Percentiles rank a stretch among this genome's conserved stretches.
Evolutionary conservation across 1,140 invertebrate genomes (phyloP).

Genomic region (Drosophila paulistorum): DNA sequence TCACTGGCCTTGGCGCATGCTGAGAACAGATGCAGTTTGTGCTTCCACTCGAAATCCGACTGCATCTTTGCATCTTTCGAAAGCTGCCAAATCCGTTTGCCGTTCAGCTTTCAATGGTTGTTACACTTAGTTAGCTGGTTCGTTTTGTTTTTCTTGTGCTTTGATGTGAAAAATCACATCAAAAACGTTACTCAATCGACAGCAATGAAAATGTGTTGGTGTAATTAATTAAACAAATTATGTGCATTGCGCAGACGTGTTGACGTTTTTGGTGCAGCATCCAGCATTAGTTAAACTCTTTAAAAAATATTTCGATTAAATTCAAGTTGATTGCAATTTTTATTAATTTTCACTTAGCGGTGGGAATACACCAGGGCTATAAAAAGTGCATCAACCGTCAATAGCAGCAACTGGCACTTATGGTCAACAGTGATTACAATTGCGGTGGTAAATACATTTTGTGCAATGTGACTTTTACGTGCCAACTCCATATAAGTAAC

Average conservation of each 20-base stretch:
- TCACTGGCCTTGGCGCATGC: constrained; percentile 72
- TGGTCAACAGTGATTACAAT: constrained; percentile 76
- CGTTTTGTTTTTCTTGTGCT: constrained; percentile 31
- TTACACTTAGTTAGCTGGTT: constrained; percentile 56
- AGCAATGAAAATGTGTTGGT: constrained; percentile 73
- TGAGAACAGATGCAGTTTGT: constrained; percentile 61
- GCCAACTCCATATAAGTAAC: constrained; percentile 58
- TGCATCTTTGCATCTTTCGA: constrained; percentile 62
- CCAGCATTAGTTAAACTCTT: constrained; percentile 1
- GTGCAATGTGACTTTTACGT: constrained; percentile 63
- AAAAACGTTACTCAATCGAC: constrained; percentile 55
- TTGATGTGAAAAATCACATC: constrained; percentile 74
- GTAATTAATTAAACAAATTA: constrained; percentile 81
- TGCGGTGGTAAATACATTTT: constrained; percentile 60
- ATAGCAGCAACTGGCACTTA: constrained; percentile 39
- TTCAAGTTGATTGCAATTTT: constrained; percentile 61
- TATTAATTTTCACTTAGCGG: constrained; percentile 77
- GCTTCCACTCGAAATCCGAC: constrained; percentile 45
- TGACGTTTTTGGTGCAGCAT: constrained; percentile 73
- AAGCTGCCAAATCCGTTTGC: constrained; percentile 69
- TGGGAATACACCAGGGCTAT: constrained; percentile 64
- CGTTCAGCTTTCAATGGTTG: constrained; percentile 67
- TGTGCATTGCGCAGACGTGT: constrained; percentile 76
- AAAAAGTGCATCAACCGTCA: constrained; percentile 60
- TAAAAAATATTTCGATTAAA: constrained; percentile 3